Conservation (phyloP, 2,888 invertebrate species). For the Metacarcinus magister region DNA sequence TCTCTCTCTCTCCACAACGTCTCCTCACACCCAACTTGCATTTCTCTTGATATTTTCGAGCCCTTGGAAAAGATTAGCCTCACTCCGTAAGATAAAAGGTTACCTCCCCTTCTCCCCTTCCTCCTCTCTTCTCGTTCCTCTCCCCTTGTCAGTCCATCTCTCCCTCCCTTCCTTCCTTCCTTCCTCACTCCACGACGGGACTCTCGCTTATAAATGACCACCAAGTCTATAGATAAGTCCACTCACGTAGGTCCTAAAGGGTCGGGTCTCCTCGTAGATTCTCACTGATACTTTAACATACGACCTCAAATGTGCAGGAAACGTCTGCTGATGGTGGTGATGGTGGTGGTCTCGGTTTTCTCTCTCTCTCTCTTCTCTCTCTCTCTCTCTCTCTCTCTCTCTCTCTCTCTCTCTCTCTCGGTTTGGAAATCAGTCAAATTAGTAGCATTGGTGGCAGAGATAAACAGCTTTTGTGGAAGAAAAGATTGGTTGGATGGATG, state of each 20-base stretch:
- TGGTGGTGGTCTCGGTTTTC: background rate
- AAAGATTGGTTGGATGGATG: no score
- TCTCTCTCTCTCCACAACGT: slow-evolving; percentile 36
- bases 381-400: slow-evolving; percentile 42
- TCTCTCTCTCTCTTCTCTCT: background rate
- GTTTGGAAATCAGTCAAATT: background rate
- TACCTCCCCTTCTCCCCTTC: background rate
- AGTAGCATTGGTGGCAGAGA: background rate
- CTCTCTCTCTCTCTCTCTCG: slow-evolving; percentile 55
- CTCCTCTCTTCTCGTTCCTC: background rate
- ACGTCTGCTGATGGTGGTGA: background rate
- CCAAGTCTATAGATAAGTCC: background rate
- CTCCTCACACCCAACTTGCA: background rate
- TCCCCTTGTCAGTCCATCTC: background rate
- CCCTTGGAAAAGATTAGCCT: slow-evolving; percentile 12
- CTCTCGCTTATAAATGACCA: background rate
- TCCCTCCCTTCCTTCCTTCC: background rate
- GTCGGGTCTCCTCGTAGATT: background rate
- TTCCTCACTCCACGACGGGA: background rate
- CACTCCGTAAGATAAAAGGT: background rate
- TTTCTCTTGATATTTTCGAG: background rate
- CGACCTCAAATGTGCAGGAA: background rate
- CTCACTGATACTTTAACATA: slow-evolving; percentile 2
- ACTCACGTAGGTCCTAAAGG: background rate
- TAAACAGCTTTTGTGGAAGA: no score